Evolutionary conservation across 2,888 invertebrate genomes (phyloP).

Genomic region (Disparrhopalites patrizii): DNA sequence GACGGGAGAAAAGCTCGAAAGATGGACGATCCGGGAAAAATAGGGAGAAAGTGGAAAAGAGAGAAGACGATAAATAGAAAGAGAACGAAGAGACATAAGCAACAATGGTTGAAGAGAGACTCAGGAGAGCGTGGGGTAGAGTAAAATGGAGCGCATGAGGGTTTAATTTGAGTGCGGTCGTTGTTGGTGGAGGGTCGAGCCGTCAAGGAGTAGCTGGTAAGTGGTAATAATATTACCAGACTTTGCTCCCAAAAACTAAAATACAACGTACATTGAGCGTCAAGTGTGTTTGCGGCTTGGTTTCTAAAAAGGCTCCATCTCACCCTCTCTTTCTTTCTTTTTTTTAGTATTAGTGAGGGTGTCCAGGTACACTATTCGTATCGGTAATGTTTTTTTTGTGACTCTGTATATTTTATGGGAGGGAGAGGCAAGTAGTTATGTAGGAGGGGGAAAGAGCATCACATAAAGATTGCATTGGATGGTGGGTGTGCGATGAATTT

Average conservation of each 20-base stretch:
- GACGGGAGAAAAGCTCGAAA: too few relatives aligned
- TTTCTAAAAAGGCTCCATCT: not conserved
- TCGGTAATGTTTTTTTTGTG: too few relatives aligned
- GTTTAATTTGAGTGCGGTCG: constrained; percentile 6
- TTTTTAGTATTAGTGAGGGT: too few relatives aligned
- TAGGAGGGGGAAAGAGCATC: constrained; percentile 17
- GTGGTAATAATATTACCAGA: constrained; percentile 1
- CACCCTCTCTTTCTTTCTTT: not conserved
- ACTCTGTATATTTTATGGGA: constrained; percentile 17
- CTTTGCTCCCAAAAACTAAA: too few relatives aligned
- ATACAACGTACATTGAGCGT: too few relatives aligned
- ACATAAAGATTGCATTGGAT: constrained; percentile 43
- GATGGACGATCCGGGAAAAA: not conserved
- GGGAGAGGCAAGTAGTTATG: not conserved
- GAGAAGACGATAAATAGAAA: not conserved
- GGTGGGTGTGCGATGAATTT: constrained; percentile 44
- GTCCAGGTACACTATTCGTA: too few relatives aligned
- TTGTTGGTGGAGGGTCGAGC: not conserved
- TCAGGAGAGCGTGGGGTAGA: too few relatives aligned
- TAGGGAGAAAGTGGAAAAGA: not conserved
- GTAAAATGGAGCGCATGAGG: not conserved
- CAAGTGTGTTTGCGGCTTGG: too few relatives aligned
- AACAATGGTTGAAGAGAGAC: too few relatives aligned
- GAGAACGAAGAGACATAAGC: not conserved
- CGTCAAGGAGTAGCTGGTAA: not conserved